Percentiles rank a stretch among this genome's conserved stretches.
phyloP scores from a whole-genome alignment of 2,797 vertebrate genomes.

The Picus viridis region DNA sequence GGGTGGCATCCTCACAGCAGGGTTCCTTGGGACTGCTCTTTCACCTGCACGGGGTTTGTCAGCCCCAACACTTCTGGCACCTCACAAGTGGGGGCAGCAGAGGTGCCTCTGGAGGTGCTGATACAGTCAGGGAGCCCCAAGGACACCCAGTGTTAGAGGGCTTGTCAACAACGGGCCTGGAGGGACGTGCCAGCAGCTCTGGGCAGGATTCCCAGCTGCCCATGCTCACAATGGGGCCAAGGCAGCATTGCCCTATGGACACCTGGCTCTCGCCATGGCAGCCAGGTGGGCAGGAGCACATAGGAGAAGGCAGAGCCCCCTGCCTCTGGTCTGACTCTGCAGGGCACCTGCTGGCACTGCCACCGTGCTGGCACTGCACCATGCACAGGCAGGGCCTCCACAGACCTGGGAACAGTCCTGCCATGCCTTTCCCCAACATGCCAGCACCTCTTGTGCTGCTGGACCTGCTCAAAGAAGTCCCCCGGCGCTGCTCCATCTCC shows the following conservation, averaged over 20 bases:
- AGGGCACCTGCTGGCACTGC: background rate
- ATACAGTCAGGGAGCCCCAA: background rate
- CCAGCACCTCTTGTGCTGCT: conserved; percentile 69
- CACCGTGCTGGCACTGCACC: background rate
- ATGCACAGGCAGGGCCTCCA: background rate
- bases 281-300: fast-evolving
- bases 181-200: background rate
- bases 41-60: background rate
- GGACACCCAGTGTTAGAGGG: background rate
- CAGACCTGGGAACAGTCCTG: background rate
- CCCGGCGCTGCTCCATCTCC: conserved; percentile 79
- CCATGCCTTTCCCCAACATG: too few relatives aligned
- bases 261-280: fast-evolving
- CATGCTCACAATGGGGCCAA: background rate
- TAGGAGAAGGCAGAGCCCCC: background rate
- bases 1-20: background rate
- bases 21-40: too few relatives aligned
- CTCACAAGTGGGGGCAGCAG: fast-evolving
- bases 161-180: background rate
- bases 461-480: conserved; percentile 71
- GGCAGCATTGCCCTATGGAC: fast-evolving
- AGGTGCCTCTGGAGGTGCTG: background rate
- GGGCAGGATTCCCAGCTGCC: background rate
- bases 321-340: fast-evolving
- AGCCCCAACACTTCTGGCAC: background rate